Evolutionary conservation across 2,797 vertebrate species (phyloP).

Genomic region (Acanthurus lineatus): DNA sequence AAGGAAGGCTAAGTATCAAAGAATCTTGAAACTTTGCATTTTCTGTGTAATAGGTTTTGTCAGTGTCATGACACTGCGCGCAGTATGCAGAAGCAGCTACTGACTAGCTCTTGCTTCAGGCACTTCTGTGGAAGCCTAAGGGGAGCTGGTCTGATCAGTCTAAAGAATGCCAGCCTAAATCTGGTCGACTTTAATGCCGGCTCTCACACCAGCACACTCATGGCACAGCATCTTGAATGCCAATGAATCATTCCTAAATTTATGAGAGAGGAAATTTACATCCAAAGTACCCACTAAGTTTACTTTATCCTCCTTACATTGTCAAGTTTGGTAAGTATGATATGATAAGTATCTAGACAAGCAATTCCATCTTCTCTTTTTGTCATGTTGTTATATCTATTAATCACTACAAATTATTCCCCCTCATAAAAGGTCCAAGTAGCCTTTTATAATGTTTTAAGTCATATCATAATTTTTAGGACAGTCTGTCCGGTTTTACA

Average conservation of each 20-base stretch:
- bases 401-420: not conserved
- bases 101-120: constrained; percentile 72
- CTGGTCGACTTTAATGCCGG: constrained; percentile 57
- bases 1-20: constrained; percentile 50
- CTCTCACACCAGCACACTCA: constrained; percentile 58
- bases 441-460: not conserved
- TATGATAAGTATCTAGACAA: not conserved
- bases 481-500: not conserved
- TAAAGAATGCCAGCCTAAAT: constrained; percentile 65
- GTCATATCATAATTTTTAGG: constrained; percentile 1
- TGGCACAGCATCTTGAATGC: constrained; percentile 50
- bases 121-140: constrained; percentile 67
- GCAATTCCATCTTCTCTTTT: not conserved
- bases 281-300: constrained; percentile 10
- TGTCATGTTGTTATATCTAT: not conserved
- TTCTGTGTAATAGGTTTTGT: constrained; percentile 63
- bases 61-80: constrained; percentile 54
- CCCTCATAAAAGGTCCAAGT: not conserved
- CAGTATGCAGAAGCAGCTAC: constrained; percentile 44
- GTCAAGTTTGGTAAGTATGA: not conserved
- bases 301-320: constrained; percentile 13
- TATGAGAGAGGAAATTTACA: constrained; percentile 41
- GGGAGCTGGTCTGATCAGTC: constrained; percentile 61
- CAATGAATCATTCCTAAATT: constrained; percentile 50
- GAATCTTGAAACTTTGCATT: constrained; percentile 59